Evolutionary conservation across 2,113 vertebrate genomes (phyloP).

Genomic region (Sinocyclocheilus maitianheensis): DNA sequence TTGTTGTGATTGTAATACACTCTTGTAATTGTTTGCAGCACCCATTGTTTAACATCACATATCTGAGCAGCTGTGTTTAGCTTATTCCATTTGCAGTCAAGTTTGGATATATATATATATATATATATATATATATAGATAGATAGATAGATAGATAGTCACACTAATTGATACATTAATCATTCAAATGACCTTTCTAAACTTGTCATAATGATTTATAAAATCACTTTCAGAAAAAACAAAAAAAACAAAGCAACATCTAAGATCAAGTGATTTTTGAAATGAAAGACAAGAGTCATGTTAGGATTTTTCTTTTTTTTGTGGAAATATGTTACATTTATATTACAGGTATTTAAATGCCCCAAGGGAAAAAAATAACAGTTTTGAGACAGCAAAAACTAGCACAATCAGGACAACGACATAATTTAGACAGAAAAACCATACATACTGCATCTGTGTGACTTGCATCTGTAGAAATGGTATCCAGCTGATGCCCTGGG

Average conservation of each 20-base stretch:
- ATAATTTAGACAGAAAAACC: conserved; percentile 65
- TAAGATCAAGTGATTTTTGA: not conserved
- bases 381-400: conserved; percentile 70
- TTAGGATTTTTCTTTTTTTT: conserved; percentile 73
- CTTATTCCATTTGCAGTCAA: not conserved
- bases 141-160: not conserved
- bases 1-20: conserved; percentile 8
- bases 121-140: too few relatives aligned
- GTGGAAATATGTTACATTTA: conserved; percentile 84
- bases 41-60: not conserved
- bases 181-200: not conserved
- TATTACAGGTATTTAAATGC: conserved; percentile 81
- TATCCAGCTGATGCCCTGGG: conserved; percentile 58
- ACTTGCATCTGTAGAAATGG: conserved; percentile 59
- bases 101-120: too few relatives aligned
- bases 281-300: conserved; percentile 53
- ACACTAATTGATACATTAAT: not conserved
- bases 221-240: not conserved
- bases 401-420: conserved; percentile 71
- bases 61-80: not conserved
- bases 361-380: conserved; percentile 63
- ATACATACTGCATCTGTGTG: conserved; percentile 63
- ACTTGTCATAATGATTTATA: not conserved
- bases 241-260: not conserved
- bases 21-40: conserved; percentile 18